Base-by-base conservation (phyloP, 2,888 invertebrate species). In the Acronicta alni region DNA sequence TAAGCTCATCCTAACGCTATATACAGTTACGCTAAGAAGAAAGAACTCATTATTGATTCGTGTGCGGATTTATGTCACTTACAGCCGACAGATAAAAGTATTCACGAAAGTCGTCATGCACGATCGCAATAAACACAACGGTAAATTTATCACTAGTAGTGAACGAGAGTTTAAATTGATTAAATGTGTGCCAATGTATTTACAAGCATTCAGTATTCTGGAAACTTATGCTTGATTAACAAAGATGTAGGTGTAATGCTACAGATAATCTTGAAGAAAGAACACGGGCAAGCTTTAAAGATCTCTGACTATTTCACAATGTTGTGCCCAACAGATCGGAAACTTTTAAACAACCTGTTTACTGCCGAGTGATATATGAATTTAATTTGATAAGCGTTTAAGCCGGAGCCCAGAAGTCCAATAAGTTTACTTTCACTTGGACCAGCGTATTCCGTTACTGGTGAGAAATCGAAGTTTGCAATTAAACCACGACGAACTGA, bases 381-480 rank as follows among this genome's bases (percentile, higher is more conserved):
- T 63, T 65, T 45, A 57, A 41, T 60, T 54, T 66, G 18, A 58
- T 59, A 51, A 60, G 57, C 54, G 48, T 30, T 53, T 44, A 62
- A 62, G 41, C 48, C 55, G 56, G 63, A 45, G 55, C 60, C 69
- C 64, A 73, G 61, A 73, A 73, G 64, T 65, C 57, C 54, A 65
- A 64, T 61, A 77, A 62, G 58, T 65, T 68, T 63, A 72, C 78
- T 77, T 77, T 77, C 73, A 75, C 70, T 70, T 60, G 59, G 42
- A 63, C 54, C 72, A 54, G 63, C 57, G 55, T 72, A 82, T 79
- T 84, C 82, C 83, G 82, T 82, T 80, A 79, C 53, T 62, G 67
- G 73, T 77, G 72, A 81, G 83, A 84, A 84, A 81, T 79, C 77
- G 71, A 83, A 79, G 75, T 72, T 76, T 49, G 73, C 75, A 84